phyloP scores from a whole-genome alignment of 2,113 vertebrate species.

The Syngnathus typhle region DNA sequence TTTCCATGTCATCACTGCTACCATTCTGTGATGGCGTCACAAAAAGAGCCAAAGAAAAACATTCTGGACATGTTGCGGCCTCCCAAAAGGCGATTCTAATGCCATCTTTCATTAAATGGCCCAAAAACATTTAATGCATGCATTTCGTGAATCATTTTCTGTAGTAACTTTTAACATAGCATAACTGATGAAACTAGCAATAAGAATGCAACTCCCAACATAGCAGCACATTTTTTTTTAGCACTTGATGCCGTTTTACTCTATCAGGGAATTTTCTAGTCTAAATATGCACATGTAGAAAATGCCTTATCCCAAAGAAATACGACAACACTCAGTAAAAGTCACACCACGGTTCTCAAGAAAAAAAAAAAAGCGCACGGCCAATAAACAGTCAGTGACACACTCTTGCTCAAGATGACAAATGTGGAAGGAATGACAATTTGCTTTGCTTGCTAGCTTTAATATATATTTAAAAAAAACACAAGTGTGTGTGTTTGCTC shows the following conservation, averaged over 20 bases:
- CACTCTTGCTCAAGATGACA: constrained; percentile 61
- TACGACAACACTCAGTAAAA: constrained; percentile 22
- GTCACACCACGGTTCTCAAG: constrained; percentile 46
- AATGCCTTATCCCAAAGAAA: constrained; percentile 74
- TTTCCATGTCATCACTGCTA: too few species aligned
- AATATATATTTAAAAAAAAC: constrained; percentile 45
- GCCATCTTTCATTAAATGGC: background rate
- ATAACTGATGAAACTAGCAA: constrained; percentile 68
- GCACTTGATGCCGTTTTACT: constrained; percentile 56
- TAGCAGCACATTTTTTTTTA: constrained; percentile 53
- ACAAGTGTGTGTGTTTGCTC: constrained; percentile 92
- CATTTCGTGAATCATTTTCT: background rate
- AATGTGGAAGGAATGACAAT: constrained; percentile 94
- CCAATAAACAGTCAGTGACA: constrained; percentile 72
- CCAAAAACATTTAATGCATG: background rate
- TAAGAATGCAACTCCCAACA: constrained; percentile 56
- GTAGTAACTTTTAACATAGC: constrained; percentile 9
- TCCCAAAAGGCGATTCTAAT: background rate
- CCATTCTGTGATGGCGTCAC: too few species aligned
- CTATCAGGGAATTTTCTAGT: constrained; percentile 73
- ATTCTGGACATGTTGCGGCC: background rate
- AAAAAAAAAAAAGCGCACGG: constrained; percentile 74
- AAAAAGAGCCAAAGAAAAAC: too few species aligned
- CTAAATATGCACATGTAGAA: constrained; percentile 67
- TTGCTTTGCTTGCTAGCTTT: constrained; percentile 97